Evolutionary conservation across 2,113 vertebrate genomes (phyloP), one percentile per base, ranked within the genome.

Genomic region (Paracanthobrama guichenoti): DNA sequence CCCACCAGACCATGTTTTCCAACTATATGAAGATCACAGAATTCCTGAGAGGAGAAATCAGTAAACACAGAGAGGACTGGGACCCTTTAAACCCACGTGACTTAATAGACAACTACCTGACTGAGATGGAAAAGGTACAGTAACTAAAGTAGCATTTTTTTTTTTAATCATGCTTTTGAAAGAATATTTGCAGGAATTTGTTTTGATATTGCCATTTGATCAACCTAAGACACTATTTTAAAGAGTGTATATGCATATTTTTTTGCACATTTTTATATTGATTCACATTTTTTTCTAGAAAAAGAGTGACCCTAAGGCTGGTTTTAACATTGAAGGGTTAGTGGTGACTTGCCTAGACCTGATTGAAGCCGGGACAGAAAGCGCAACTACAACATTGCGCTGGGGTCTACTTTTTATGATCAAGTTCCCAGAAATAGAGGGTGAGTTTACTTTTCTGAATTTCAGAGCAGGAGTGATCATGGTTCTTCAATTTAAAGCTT

Each of bases 341-440:
- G 2, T 87, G 20, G 22, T 39, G 0, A 88, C 86, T 1, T 26
- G 82, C 0, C 18, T 94, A 0, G 95, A 95, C 59, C 86, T 95
- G 62, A 86, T 95, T 44, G 80, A 94, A 0, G 94, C 93, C 0
- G 95, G 95, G 20, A 95, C 94, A 0, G 94, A 96, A 88, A 95
- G 92, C 20, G 89, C 93, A 0, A 90, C 94, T 1, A 92, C 93
- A 0, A 95, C 94, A 0, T 6, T 95, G 3, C 90, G 89, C 69
- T 96, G 95, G 95, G 95, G 82, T 64, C 69, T 96, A 53, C 87
- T 96, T 0, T 95, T 85, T 3, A 90, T 96, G 94, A 93, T 90
- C 18, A 7, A 50, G 0, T 0, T 93, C 11, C 95, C 93, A 0
- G 92, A 94, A 78, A 88, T 95, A 69, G 95, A 95, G 90, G 93